Evolutionary conservation across 2,888 invertebrate genomes (phyloP).

Genomic region (Therioaphis trifolii): DNA sequence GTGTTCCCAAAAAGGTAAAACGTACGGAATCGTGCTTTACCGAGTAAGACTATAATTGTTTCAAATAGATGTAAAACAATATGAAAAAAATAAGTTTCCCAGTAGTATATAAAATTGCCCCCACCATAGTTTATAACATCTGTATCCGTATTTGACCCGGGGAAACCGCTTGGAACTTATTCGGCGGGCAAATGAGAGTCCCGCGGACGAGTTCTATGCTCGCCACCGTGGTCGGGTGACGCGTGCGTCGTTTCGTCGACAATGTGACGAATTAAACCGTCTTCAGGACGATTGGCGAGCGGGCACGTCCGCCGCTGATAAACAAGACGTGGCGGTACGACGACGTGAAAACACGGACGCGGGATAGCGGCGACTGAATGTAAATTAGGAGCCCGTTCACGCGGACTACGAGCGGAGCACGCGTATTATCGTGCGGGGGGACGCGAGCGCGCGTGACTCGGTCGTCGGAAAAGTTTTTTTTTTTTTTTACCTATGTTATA

Average conservation of each 20-base stretch:
- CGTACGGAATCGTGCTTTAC: too few species aligned
- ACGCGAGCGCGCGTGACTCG: conserved; percentile 30
- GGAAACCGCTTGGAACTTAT: too few species aligned
- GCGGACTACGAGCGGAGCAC: conserved; percentile 35
- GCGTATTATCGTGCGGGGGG: conserved; percentile 48
- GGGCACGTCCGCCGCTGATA: background rate
- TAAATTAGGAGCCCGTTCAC: conserved; percentile 42
- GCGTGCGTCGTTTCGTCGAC: background rate
- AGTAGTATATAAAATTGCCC: too few species aligned
- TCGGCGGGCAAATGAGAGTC: too few species aligned
- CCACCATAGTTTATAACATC: too few species aligned
- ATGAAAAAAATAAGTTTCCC: too few species aligned
- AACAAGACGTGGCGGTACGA: background rate
- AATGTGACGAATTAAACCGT: background rate
- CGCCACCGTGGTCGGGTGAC: too few species aligned
- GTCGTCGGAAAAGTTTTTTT: conserved; percentile 38
- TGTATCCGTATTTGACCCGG: too few species aligned
- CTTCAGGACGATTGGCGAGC: background rate
- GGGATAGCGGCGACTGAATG: background rate
- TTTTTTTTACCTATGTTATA: conserved; percentile 14
- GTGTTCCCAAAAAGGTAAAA: too few species aligned
- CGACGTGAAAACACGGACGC: background rate
- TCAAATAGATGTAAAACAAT: too few species aligned
- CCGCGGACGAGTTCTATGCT: too few species aligned
- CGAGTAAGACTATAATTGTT: too few species aligned